A percentile compares a stretch with the other conserved stretches of the same genome.
Evolutionary conservation across 2,113 vertebrate species (phyloP).

Genomic region (Cacatua alba): DNA sequence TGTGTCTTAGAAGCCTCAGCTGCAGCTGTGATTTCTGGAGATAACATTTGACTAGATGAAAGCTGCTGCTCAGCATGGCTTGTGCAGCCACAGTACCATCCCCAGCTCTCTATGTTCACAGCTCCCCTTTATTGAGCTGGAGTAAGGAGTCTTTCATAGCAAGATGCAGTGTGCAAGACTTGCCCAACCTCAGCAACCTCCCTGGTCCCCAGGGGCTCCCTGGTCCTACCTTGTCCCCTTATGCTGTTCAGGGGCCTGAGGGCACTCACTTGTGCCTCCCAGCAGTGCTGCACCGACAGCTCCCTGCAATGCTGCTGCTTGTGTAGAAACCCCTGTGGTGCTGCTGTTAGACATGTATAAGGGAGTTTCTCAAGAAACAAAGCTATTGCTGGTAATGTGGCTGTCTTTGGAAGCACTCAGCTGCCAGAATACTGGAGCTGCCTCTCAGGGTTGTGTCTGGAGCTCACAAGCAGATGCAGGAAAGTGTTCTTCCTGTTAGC

Average conservation of each 20-base stretch:
- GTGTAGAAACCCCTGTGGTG: background rate
- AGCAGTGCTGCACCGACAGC: background rate
- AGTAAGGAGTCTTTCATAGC: background rate
- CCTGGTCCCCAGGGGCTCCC: background rate
- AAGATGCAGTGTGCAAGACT: background rate
- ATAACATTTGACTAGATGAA: constrained; percentile 39
- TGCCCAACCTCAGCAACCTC: background rate
- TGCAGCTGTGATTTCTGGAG: constrained; percentile 10
- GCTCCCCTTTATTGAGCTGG: background rate
- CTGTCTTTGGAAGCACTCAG: background rate
- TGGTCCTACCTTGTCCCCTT: background rate
- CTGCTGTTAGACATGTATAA: fast-evolving
- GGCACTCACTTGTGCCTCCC: background rate
- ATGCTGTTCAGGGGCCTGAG: background rate
- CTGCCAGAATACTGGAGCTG: background rate
- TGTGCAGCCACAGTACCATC: background rate
- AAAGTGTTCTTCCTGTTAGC: background rate
- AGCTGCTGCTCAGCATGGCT: constrained; percentile 3
- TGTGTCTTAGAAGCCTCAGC: constrained; percentile 16
- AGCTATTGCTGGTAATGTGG: background rate
- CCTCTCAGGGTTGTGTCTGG: fast-evolving
- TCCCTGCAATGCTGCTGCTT: background rate
- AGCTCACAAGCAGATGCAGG: background rate
- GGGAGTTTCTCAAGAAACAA: background rate
- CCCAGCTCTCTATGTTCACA: background rate